Conservation (phyloP, 1,140 invertebrate species). For the Cydia splendana region DNA sequence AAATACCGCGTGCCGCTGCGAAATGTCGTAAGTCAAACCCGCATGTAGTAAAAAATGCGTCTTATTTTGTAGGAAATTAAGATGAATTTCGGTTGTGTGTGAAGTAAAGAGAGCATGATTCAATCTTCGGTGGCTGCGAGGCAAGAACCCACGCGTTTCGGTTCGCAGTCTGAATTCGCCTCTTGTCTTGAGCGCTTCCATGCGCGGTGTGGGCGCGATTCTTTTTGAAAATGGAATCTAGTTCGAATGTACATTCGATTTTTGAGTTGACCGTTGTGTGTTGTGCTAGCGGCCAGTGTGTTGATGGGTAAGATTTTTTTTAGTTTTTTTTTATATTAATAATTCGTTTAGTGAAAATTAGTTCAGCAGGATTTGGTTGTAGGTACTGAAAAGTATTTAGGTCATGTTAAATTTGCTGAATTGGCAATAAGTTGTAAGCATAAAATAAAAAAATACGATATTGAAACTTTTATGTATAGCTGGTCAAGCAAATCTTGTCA, state of each 20-base stretch:
- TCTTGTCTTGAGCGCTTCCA: slow-evolving; percentile 59
- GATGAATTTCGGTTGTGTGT: slow-evolving; percentile 19
- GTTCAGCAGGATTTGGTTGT: not conserved
- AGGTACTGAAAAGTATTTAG: not conserved
- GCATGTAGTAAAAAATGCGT: not conserved
- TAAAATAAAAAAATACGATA: too few relatives aligned
- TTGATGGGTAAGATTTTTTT: slow-evolving; percentile 1
- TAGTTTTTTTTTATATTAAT: not conserved
- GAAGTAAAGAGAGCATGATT: slow-evolving; percentile 57
- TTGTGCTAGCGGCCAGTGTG: slow-evolving; percentile 15
- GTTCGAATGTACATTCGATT: not conserved
- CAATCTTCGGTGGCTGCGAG: slow-evolving; percentile 55
- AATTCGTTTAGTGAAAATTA: too few relatives aligned
- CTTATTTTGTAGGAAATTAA: slow-evolving; percentile 20
- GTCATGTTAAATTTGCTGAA: too few relatives aligned
- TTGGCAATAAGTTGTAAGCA: too few relatives aligned
- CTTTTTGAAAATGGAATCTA: slow-evolving; percentile 49
- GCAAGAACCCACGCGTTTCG: slow-evolving; percentile 67
- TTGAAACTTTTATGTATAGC: too few relatives aligned
- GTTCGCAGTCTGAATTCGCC: slow-evolving; percentile 55
- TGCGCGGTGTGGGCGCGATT: slow-evolving; percentile 58
- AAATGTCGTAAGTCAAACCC: not conserved
- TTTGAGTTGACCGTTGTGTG: slow-evolving; percentile 1
- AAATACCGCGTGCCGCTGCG: not conserved
- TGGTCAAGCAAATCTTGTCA: too few relatives aligned